Conservation (phyloP, 2,113 vertebrate species). For the Microcebus ravelobensis region DNA sequence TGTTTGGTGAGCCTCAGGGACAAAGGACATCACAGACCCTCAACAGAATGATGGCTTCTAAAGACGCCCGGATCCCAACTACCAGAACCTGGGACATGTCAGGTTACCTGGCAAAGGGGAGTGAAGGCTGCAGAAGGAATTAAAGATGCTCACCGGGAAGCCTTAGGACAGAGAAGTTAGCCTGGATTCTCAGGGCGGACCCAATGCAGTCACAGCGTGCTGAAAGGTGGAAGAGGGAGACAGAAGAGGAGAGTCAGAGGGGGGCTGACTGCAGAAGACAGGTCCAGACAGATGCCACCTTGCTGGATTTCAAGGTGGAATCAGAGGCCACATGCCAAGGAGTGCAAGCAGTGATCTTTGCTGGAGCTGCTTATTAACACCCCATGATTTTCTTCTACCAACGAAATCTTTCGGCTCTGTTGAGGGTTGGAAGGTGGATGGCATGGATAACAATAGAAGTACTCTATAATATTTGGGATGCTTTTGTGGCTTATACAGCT, state of each 20-base stretch:
- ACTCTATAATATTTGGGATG: neutral
- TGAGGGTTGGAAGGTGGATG: neutral
- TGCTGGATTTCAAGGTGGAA: neutral
- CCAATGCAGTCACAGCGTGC: neutral
- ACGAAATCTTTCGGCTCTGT: neutral
- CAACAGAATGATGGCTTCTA: neutral
- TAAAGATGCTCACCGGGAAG: fast-evolving
- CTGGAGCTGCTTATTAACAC: neutral
- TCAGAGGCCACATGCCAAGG: neutral
- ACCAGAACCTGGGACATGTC: neutral
- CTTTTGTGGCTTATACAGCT: neutral
- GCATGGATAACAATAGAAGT: neutral
- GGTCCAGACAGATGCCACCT: too few species aligned
- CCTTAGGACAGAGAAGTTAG: neutral
- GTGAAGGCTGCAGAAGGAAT: neutral
- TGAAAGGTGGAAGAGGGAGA: neutral
- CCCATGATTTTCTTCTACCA: neutral
- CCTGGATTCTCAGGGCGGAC: neutral
- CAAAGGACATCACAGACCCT: neutral
- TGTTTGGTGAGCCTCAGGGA: neutral
- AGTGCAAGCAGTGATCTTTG: neutral
- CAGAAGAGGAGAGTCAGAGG: neutral
- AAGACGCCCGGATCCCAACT: neutral
- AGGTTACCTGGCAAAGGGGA: neutral
- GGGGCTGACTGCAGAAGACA: neutral